phyloP scores from a whole-genome alignment of 2,888 invertebrate species.

The Caenorhabditis sulstoni region DNA sequence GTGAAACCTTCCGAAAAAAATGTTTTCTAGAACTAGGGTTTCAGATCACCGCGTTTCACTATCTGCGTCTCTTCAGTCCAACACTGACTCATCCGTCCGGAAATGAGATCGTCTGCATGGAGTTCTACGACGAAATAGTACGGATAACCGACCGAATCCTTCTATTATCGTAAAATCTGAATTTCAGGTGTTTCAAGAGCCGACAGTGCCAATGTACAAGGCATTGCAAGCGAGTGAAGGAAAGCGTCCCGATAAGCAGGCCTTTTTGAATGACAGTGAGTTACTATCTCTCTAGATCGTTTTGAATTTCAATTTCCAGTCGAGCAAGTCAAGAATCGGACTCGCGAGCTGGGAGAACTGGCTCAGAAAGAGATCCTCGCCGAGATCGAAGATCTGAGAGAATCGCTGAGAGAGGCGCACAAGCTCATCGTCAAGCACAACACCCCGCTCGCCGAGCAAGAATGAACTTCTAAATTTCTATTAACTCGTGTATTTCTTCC shows the following conservation, averaged over 20 bases:
- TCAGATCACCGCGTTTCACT: slow-evolving; percentile 73
- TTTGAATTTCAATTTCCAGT: slow-evolving; percentile 55
- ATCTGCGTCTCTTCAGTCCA: slow-evolving; percentile 74
- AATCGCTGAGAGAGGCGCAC: slow-evolving; percentile 66
- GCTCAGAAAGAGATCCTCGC: slow-evolving; percentile 62
- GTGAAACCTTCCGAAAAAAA: slow-evolving; percentile 82
- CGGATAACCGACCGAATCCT: neutral
- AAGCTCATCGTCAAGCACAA: slow-evolving; percentile 62
- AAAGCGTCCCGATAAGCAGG: slow-evolving; percentile 64
- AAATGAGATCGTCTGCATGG: slow-evolving; percentile 68
- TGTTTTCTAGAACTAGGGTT: slow-evolving; percentile 8
- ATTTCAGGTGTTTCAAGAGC: slow-evolving; percentile 73
- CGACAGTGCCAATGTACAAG: slow-evolving; percentile 68
- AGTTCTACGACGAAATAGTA: slow-evolving; percentile 76
- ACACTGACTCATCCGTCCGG: slow-evolving; percentile 65
- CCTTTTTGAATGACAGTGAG: slow-evolving; percentile 69
- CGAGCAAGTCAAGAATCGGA: slow-evolving; percentile 56
- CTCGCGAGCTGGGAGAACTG: slow-evolving; percentile 61
- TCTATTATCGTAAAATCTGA: neutral
- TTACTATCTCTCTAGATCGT: slow-evolving; percentile 15
- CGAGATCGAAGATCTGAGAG: slow-evolving; percentile 72
- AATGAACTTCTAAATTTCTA: slow-evolving; percentile 7
- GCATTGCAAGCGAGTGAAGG: slow-evolving; percentile 56
- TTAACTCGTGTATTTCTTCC: neutral
- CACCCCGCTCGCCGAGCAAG: slow-evolving; percentile 44